Base-by-base conservation (phyloP, 2,888 invertebrate species). In the Chirona hameri region DNA sequence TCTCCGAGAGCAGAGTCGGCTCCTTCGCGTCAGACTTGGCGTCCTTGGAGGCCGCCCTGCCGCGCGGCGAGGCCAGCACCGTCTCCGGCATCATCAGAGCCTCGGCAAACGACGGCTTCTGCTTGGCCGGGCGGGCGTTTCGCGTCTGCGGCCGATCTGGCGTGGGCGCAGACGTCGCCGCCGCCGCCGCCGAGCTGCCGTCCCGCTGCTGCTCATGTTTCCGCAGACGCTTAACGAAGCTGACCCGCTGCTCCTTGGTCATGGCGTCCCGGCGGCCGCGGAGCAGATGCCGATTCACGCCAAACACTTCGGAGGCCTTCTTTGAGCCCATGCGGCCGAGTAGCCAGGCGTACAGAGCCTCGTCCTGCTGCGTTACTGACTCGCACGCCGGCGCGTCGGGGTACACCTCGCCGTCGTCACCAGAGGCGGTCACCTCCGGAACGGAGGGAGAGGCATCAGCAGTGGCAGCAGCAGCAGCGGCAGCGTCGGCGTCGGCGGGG, bases 261-360 rank as follows among this genome's bases (percentile, higher is more conserved):
- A 76, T 76, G 46, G 76, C 46, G n/a, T 76, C 76, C 0, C 76
- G 76, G 10, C 76, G 76, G 1, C 18, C 76, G 46, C 76, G 76
- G 39, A 76, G 76, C 39, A 46, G 39, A 2, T 76, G 9, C 46
- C 46, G 27, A 18, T 24, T 10, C 0, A 76, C 76, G 76, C 24
- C 10, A 24, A 46, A 46, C 46, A 2, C 10, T 24, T 76, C 76
- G 24, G 76, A 39, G 39, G 76, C 39, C 76, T 76, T 76, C 76
- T 76, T 76, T 24, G 39, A 46, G 76, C 76, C 76, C 76, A 76
- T 46, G 18, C 39, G 76, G 24, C 76, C 76, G 12, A 76, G 18
- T 24, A 76, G 76, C 76, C 76, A 76, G 24, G 76, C 76, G 46
- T 76, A 76, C 76, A 76, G 39, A 18, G 76, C 76, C n/a, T 46